A percentile compares a stretch with the other conserved stretches of the same genome.
Evolutionary conservation across 1,140 invertebrate genomes (phyloP).

Genomic region (Drosophila subobscura): DNA sequence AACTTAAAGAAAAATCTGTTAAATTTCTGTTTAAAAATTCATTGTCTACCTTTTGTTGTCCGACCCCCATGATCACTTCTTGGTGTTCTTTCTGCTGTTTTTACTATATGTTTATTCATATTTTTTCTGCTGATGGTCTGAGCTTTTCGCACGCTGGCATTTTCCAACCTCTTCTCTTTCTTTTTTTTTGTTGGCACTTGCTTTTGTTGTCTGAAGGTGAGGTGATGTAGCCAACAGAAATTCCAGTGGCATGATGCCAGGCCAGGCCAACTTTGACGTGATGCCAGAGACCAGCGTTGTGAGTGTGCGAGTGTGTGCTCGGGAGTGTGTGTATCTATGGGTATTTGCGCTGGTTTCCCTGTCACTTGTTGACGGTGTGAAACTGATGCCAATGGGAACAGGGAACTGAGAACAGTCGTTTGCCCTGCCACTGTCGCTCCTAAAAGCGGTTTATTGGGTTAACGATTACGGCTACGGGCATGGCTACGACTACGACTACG

Average conservation of each 20-base stretch:
- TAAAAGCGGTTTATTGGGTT: slow-evolving; percentile 77
- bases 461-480: slow-evolving; percentile 53
- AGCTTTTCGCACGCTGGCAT: slow-evolving; percentile 41
- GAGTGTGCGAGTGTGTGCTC: neutral
- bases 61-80: slow-evolving; percentile 16
- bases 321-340: slow-evolving; percentile 18
- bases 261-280: slow-evolving; percentile 55
- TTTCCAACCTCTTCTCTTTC: slow-evolving; percentile 22
- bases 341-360: slow-evolving; percentile 50
- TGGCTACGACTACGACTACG: neutral
- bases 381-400: slow-evolving; percentile 68
- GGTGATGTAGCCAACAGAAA: slow-evolving; percentile 34
- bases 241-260: slow-evolving; percentile 73
- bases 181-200: slow-evolving; percentile 41
- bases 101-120: slow-evolving; percentile 16
- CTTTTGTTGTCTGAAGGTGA: slow-evolving; percentile 24
- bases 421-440: slow-evolving; percentile 48
- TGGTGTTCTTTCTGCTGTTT: neutral
- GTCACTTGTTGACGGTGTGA: slow-evolving; percentile 77
- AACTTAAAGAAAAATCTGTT: slow-evolving; percentile 65
- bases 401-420: slow-evolving; percentile 12
- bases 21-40: slow-evolving; percentile 68
- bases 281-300: slow-evolving; percentile 38
- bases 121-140: slow-evolving; percentile 13
- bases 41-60: slow-evolving; percentile 53